A percentile compares a stretch with the other conserved stretches of the same genome.
phyloP scores from a whole-genome alignment of 2,113 vertebrate genomes.

The Neolamprologus devosi region DNA sequence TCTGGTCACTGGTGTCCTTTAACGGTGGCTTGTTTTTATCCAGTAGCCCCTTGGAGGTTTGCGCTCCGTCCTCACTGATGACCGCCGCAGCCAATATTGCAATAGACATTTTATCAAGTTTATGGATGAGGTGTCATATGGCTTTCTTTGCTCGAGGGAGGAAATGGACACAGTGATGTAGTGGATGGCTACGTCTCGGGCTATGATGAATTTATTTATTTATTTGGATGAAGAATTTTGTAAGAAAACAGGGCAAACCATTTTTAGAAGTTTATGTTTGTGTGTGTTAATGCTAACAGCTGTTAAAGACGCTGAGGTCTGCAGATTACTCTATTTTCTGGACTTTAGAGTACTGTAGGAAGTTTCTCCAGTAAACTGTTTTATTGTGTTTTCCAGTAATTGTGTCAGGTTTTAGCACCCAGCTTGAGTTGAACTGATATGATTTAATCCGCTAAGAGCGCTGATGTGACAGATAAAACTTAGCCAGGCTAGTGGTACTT shows the following conservation, averaged over 20 bases:
- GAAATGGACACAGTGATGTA: background rate
- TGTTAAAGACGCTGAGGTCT: background rate
- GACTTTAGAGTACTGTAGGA: background rate
- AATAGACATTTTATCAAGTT: constrained; percentile 33
- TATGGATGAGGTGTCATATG: background rate
- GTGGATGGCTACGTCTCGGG: background rate
- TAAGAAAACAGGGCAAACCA: background rate
- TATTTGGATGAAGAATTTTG: background rate
- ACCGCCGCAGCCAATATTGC: background rate
- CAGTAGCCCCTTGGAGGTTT: background rate
- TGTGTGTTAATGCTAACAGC: background rate
- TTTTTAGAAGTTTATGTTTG: background rate
- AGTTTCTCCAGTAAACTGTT: background rate
- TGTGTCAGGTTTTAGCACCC: background rate
- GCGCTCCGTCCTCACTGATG: background rate
- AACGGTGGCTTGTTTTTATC: background rate
- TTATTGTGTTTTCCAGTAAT: background rate
- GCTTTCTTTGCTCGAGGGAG: background rate
- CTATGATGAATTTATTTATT: background rate
- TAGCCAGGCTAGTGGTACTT: background rate
- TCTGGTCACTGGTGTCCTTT: constrained; percentile 16
- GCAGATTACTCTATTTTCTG: background rate
- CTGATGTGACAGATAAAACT: background rate
- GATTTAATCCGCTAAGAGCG: background rate
- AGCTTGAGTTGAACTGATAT: background rate